Evolutionary conservation across 2,888 invertebrate species (phyloP).

Genomic region (Chymomyza caudatula): DNA sequence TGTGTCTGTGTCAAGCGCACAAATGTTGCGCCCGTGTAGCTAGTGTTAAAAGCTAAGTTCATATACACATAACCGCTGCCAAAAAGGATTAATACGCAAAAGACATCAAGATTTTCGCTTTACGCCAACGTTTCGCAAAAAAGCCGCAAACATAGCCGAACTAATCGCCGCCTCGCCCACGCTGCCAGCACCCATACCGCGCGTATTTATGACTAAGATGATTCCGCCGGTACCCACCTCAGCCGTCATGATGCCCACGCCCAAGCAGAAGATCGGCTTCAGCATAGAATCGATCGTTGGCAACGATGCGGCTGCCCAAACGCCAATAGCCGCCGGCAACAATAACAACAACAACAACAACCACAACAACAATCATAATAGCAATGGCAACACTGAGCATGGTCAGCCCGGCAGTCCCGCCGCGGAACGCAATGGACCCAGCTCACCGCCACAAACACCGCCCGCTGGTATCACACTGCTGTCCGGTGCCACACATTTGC

Average conservation of each 20-base stretch:
- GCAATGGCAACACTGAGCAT: slow-evolving; percentile 13
- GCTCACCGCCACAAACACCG: slow-evolving; percentile 74
- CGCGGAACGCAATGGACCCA: slow-evolving; percentile 60
- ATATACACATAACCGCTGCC: not conserved
- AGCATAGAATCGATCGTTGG: slow-evolving; percentile 97
- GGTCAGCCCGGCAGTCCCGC: slow-evolving; percentile 54
- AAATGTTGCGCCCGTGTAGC: slow-evolving; percentile 47
- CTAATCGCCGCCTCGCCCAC: slow-evolving; percentile 61
- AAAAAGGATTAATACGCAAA: slow-evolving; percentile 33
- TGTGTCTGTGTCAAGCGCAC: slow-evolving; percentile 27
- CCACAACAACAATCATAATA: slow-evolving; percentile 28
- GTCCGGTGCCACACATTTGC: slow-evolving; percentile 28
- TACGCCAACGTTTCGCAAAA: slow-evolving; percentile 6
- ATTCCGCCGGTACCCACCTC: slow-evolving; percentile 97
- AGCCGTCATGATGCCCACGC: slow-evolving; percentile 90
- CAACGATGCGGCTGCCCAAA: slow-evolving; percentile 77
- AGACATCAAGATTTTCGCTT: not conserved
- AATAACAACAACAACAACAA: slow-evolving; percentile 31
- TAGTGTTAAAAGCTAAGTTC: not conserved
- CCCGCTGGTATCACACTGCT: slow-evolving; percentile 54
- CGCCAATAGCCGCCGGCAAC: slow-evolving; percentile 31
- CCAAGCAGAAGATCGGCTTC: slow-evolving; percentile 96
- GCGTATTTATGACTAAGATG: slow-evolving; percentile 82
- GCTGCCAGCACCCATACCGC: slow-evolving; percentile 37
- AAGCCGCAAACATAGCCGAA: slow-evolving; percentile 67